Evolutionary conservation across 2,797 vertebrate genomes (phyloP).

Genomic region (Sebastes melanostomus): DNA sequence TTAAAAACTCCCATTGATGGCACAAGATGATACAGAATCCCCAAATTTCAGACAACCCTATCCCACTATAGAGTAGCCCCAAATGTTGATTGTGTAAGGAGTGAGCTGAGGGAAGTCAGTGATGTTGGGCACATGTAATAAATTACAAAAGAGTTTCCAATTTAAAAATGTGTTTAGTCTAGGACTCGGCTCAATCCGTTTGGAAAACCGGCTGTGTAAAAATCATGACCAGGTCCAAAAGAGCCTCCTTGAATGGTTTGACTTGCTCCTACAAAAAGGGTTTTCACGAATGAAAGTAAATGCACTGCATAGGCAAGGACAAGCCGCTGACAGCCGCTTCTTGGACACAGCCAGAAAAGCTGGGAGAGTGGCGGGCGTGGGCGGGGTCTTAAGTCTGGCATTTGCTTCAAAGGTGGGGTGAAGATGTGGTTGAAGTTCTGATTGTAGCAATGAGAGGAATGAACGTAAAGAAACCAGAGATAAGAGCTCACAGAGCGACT

Average conservation of each 20-base stretch:
- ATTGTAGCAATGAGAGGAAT: slow-evolving; percentile 64
- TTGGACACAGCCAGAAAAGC: slow-evolving; percentile 50
- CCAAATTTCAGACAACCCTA: background rate
- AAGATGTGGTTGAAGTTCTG: slow-evolving; percentile 47
- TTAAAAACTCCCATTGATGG: background rate
- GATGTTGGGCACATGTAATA: background rate
- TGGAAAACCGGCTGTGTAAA: slow-evolving; percentile 21
- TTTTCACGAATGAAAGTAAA: slow-evolving; percentile 63
- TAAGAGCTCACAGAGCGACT: slow-evolving; percentile 58
- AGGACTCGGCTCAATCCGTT: slow-evolving; percentile 29
- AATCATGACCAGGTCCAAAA: slow-evolving; percentile 39
- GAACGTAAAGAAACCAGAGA: slow-evolving; percentile 55
- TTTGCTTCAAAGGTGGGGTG: slow-evolving; percentile 42
- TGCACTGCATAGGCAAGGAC: slow-evolving; percentile 77
- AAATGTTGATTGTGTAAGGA: background rate
- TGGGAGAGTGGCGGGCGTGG: slow-evolving; percentile 28
- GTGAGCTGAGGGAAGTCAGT: background rate
- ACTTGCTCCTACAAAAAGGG: slow-evolving; percentile 44
- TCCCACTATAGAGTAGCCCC: background rate
- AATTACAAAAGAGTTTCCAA: background rate
- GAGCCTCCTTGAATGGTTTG: slow-evolving; percentile 32
- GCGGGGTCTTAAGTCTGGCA: slow-evolving; percentile 44
- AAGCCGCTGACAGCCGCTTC: slow-evolving; percentile 59
- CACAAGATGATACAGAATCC: background rate
- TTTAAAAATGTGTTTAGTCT: background rate